phyloP scores from a whole-genome alignment of 2,888 invertebrate species.

The Macrosoma leucophasiata region DNA sequence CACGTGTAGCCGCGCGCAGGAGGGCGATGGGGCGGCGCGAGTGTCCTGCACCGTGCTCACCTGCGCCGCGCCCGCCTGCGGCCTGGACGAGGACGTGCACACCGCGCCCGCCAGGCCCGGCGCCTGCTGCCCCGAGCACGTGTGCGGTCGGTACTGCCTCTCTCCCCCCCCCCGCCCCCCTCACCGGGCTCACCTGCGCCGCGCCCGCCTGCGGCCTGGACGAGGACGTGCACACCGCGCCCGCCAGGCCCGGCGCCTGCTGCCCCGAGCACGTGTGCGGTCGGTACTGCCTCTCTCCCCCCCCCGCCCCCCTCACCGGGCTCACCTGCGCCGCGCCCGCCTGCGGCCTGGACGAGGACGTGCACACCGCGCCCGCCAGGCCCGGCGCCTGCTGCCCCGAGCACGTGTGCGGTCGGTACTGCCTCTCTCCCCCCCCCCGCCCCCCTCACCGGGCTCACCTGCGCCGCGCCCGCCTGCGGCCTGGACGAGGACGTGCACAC shows the following conservation, averaged over 20 bases:
- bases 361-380: slow-evolving; percentile 67
- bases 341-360: slow-evolving; percentile 71
- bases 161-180: background rate
- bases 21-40: slow-evolving; percentile 41
- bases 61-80: slow-evolving; percentile 77
- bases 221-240: slow-evolving; percentile 68
- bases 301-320: too few species aligned
- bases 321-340: slow-evolving; percentile 76
- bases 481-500: slow-evolving; percentile 69
- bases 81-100: slow-evolving; percentile 66
- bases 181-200: too few species aligned
- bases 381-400: slow-evolving; percentile 82
- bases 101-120: slow-evolving; percentile 69
- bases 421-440: background rate
- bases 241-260: slow-evolving; percentile 77
- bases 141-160: slow-evolving; percentile 73
- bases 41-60: slow-evolving; percentile 79
- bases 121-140: slow-evolving; percentile 82
- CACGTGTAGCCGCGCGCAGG: slow-evolving; percentile 74
- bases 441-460: too few species aligned
- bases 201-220: slow-evolving; percentile 76
- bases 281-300: slow-evolving; percentile 37
- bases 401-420: slow-evolving; percentile 77
- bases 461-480: slow-evolving; percentile 77
- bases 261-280: slow-evolving; percentile 83